These are phyloP conservation scores for Gymnoscopelus microlampas DNA, from an alignment of 2,797 vertebrate species.

Conservation along the genomic window DNA sequence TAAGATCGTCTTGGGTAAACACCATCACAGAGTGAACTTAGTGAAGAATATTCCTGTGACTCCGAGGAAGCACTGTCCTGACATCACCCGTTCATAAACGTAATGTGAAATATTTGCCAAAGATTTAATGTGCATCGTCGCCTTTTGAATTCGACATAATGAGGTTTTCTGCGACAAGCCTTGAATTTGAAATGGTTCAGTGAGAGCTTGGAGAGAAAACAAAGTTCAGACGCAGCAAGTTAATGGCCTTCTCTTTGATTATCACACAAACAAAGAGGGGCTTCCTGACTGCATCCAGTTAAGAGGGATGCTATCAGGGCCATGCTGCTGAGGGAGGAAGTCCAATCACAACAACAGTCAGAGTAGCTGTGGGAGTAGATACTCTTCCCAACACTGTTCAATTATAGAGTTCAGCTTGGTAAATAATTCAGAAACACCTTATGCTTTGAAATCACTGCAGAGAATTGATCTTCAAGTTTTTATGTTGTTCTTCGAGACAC, in stretches of 20 bases:
- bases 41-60: conserved; percentile 37
- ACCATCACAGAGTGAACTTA: too few relatives aligned
- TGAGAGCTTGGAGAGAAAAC: not conserved
- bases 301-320: too few relatives aligned
- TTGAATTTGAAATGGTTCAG: conserved; percentile 32
- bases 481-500: conserved; percentile 15
- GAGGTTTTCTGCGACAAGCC: conserved; percentile 20
- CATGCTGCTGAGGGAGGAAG: too few relatives aligned
- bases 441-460: conserved; percentile 22
- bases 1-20: conserved; percentile 59
- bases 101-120: conserved; percentile 1
- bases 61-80: conserved; percentile 22
- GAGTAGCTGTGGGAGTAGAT: too few relatives aligned
- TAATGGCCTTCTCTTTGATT: conserved; percentile 2
- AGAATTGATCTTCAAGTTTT: conserved; percentile 25
- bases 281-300: too few relatives aligned
- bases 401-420: conserved; percentile 24
- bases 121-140: conserved; percentile 22
- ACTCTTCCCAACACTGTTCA: conserved; percentile 2
- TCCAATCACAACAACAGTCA: too few relatives aligned
- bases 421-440: conserved; percentile 43
- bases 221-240: too few relatives aligned
- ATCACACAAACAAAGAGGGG: not conserved
- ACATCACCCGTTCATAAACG: conserved; percentile 47
- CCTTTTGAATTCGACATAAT: conserved; percentile 65